Conservation (phyloP, 1,140 invertebrate genomes). For the Mizuhopecten yessoensis region DNA sequence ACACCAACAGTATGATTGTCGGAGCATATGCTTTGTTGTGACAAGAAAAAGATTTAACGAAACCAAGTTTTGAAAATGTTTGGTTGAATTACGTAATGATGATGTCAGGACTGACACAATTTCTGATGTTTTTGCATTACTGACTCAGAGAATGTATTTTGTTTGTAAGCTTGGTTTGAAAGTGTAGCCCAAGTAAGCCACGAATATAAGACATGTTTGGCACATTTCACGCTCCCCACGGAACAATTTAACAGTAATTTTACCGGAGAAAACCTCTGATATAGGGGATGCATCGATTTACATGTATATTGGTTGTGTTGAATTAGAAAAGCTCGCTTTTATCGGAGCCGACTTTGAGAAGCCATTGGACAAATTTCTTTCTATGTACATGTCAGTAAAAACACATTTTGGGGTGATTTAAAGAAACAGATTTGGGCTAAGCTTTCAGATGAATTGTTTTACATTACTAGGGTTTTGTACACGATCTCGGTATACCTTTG, state of each 20-base stretch:
- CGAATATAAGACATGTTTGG: neutral
- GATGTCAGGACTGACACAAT: neutral
- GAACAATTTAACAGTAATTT: neutral
- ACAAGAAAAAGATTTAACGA: neutral
- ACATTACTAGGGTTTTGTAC: neutral
- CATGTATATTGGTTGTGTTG: neutral
- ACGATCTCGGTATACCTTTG: neutral
- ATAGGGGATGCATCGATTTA: neutral
- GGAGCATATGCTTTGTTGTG: neutral
- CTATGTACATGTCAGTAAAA: neutral
- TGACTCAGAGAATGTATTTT: neutral
- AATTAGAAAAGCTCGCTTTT: neutral
- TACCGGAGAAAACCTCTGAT: neutral
- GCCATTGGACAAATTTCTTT: neutral
- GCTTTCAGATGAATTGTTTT: neutral
- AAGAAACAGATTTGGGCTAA: neutral
- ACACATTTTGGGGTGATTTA: neutral
- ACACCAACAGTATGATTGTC: neutral
- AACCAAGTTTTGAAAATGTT: neutral
- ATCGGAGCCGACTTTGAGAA: neutral
- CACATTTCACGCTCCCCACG: neutral
- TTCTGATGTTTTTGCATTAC: neutral
- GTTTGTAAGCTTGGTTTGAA: neutral
- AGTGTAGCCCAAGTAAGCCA: too few species aligned
- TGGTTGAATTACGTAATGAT: neutral